Conservation (phyloP, 2,888 invertebrate genomes). For the Hypolimnas misippus region DNA sequence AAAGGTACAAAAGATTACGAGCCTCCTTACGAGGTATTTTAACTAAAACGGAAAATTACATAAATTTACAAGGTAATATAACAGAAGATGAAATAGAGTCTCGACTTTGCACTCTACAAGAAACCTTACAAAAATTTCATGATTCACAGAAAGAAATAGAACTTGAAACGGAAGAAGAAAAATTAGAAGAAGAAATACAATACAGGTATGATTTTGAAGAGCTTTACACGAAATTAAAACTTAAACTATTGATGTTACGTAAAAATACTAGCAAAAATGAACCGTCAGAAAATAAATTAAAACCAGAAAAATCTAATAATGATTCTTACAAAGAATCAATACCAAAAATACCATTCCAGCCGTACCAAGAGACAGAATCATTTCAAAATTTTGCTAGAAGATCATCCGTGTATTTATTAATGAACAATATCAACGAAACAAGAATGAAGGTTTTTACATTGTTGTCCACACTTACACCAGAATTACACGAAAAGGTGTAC, state of each 20-base stretch:
- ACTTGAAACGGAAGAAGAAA: neutral
- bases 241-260: constrained; percentile 3
- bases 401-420: too few relatives aligned
- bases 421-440: too few relatives aligned
- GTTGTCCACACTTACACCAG: too few relatives aligned
- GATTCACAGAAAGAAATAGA: constrained; percentile 1
- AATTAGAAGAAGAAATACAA: constrained; percentile 7
- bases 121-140: constrained; percentile 4
- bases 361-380: too few relatives aligned
- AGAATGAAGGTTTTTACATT: too few relatives aligned
- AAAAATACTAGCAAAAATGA: neutral
- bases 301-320: too few relatives aligned
- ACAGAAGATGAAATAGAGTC: neutral
- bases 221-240: neutral
- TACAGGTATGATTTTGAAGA: neutral
- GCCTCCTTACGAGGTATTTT: neutral
- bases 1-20: neutral
- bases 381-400: too few relatives aligned
- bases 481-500: too few relatives aligned
- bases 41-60: neutral
- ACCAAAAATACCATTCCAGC: too few relatives aligned
- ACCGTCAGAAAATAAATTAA: neutral
- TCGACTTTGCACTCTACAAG: neutral
- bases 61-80: constrained; percentile 9
- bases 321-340: too few relatives aligned